These are phyloP conservation scores for Pituophis catenifer DNA, from an alignment of 2,113 vertebrate genomes.

Conservation along the genomic window DNA sequence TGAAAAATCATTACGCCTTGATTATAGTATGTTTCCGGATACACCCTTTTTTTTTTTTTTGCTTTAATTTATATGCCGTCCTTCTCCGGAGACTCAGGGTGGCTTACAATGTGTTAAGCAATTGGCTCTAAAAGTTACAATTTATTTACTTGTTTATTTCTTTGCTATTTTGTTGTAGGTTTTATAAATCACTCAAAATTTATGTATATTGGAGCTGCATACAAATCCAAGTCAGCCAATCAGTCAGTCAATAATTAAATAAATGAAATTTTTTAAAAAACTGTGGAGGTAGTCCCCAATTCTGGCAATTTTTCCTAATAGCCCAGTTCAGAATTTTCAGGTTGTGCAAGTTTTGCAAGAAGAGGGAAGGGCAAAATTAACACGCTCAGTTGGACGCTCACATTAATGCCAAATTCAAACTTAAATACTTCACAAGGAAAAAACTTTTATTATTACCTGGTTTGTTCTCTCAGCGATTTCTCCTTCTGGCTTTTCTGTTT, in stretches of 20 bases:
- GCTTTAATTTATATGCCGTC: too few relatives aligned
- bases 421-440: neutral
- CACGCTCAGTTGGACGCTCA: neutral
- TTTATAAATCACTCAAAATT: neutral
- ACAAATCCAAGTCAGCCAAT: neutral
- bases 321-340: neutral
- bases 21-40: neutral
- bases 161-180: neutral
- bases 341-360: neutral
- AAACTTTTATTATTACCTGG: slow-evolving; percentile 66
- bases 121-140: neutral
- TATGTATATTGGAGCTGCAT: neutral
- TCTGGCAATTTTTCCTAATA: neutral
- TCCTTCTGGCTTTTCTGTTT: slow-evolving; percentile 81
- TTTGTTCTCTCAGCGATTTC: slow-evolving; percentile 68
- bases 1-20: neutral
- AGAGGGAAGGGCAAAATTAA: neutral
- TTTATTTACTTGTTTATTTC: neutral
- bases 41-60: neutral
- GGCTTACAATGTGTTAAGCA: too few relatives aligned
- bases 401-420: neutral
- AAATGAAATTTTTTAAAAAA: neutral
- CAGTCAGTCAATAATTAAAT: neutral
- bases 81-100: too few relatives aligned
- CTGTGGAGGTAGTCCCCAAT: neutral